Evolutionary conservation across 2,797 vertebrate genomes (phyloP).

Genomic region (Brotula barbata): DNA sequence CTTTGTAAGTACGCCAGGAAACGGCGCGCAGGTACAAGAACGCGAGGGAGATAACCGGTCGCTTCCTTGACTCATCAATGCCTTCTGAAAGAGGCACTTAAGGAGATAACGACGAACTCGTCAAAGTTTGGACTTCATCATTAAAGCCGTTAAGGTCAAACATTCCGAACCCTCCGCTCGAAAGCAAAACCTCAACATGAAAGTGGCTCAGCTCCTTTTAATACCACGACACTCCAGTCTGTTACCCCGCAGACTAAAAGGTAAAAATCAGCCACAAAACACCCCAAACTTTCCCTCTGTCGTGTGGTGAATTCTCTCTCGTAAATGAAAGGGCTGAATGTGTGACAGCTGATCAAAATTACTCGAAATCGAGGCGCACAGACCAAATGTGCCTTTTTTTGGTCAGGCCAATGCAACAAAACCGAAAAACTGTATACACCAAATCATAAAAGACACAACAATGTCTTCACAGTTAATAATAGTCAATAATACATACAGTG

Average conservation of each 20-base stretch:
- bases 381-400: neutral
- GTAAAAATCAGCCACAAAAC: conserved; percentile 40
- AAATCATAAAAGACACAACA: too few species aligned
- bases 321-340: conserved; percentile 42
- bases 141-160: conserved; percentile 60
- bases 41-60: neutral
- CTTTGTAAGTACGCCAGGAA: neutral
- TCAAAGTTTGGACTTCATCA: conserved; percentile 50
- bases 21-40: neutral
- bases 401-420: too few species aligned
- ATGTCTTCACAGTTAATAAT: neutral
- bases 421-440: too few species aligned
- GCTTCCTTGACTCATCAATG: too few species aligned
- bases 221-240: conserved; percentile 63
- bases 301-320: conserved; percentile 38
- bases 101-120: conserved; percentile 53
- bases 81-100: conserved; percentile 25
- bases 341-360: conserved; percentile 11
- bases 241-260: conserved; percentile 57
- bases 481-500: conserved; percentile 14
- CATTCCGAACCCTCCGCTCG: too few species aligned
- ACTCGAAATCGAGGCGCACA: neutral
- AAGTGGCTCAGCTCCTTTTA: conserved; percentile 57
- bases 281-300: too few species aligned
- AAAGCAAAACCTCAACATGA: conserved; percentile 51